Percentiles rank a stretch among this genome's conserved stretches.
phyloP scores from a whole-genome alignment of 1,140 invertebrate genomes.

The Gryon sp. region DNA sequence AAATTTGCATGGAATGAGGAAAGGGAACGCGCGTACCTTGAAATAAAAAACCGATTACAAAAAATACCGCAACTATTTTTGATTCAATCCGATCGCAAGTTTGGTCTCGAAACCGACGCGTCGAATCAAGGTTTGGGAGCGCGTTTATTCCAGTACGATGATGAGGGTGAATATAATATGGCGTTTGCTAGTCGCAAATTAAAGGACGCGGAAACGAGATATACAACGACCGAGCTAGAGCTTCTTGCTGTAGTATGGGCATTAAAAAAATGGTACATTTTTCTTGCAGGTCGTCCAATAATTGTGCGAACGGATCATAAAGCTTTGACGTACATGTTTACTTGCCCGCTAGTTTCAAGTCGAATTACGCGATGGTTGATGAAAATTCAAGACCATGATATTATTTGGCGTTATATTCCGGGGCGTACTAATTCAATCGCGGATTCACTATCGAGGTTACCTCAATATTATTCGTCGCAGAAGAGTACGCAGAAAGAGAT shows the following conservation, averaged over 20 bases:
- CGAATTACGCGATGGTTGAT: conserved; percentile 2
- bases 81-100: neutral
- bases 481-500: neutral
- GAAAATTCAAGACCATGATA: conserved; percentile 11
- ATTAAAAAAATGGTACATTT: conserved; percentile 13
- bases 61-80: neutral
- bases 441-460: neutral
- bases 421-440: neutral
- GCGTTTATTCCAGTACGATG: neutral
- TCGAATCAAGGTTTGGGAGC: neutral
- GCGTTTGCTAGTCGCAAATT: conserved; percentile 60
- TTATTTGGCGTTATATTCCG: neutral
- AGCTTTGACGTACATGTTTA: conserved; percentile 10
- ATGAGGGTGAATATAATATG: neutral
- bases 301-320: conserved; percentile 14
- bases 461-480: neutral
- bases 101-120: neutral
- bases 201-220: conserved; percentile 71
- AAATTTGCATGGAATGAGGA: neutral
- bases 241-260: conserved; percentile 13
- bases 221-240: conserved; percentile 67
- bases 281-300: conserved; percentile 5
- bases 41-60: neutral
- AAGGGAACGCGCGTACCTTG: neutral
- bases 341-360: neutral